phyloP scores from a whole-genome alignment of 1,140 invertebrate species.

The Caenorhabditis inopinata region DNA sequence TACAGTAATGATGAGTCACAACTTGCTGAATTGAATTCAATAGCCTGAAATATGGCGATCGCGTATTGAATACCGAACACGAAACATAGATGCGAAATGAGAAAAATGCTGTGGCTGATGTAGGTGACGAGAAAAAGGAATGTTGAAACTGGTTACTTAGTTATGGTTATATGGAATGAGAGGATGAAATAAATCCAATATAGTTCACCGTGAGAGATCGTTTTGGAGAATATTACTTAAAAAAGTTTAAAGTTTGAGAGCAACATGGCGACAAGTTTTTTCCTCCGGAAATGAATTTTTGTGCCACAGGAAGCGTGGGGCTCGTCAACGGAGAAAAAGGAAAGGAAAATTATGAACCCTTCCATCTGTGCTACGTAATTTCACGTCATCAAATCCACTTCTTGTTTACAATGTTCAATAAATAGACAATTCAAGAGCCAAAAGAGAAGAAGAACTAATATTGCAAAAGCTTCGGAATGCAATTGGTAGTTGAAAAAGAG shows the following conservation, averaged over 20 bases:
- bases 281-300: background rate
- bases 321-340: no score
- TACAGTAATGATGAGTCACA: background rate
- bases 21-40: background rate
- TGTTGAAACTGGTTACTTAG: no score
- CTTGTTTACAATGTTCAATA: background rate
- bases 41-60: constrained; percentile 19
- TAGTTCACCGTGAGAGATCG: no score
- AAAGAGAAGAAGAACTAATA: background rate
- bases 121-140: background rate
- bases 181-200: no score
- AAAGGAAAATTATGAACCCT: background rate
- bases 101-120: background rate
- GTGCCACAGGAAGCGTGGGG: background rate
- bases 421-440: background rate
- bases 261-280: background rate
- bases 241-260: no score
- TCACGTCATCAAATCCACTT: background rate
- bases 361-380: background rate
- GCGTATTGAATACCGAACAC: background rate
- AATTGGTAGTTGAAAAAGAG: constrained; percentile 17
- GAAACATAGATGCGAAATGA: background rate
- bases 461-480: background rate
- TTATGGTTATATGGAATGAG: no score
- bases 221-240: no score